Evolutionary conservation across 2,113 vertebrate species (phyloP), one percentile per base, ranked within the genome.

Genomic region (Scopus umbretta): DNA sequence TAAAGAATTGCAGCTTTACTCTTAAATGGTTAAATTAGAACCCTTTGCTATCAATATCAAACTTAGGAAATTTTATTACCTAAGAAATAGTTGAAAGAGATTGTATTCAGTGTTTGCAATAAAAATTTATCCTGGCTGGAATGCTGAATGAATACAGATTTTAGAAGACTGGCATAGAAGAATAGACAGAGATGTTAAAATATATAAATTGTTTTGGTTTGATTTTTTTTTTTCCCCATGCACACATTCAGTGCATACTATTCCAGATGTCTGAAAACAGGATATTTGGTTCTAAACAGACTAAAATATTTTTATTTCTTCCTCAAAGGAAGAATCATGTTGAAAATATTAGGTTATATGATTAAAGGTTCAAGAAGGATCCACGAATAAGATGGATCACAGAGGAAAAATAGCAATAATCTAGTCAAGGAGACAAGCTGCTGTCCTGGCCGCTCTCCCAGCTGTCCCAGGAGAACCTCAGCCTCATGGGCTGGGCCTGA

Each of bases 21-120:
- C 50, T 88, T 90, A 94, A 90, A 92, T 74, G 14, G 56, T 79
- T 90, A 92, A 74, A 90, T 93, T 92, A 70, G n/a, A 88, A 74
- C 14, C 20, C 25, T 45, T 72, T 92, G 47, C 10, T 83, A 71
- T 52, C 38, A 86, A 91, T 85, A 95, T 83, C 0, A 20, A 86
- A 93, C 52, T 59, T 61, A 86, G 55, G 45, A 72, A 88, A 92
- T 85, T 73, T 76, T 86, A 71, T 88, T 88, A 84, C 16, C 22
- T 86, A 84, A 71, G n/a, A 83, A 90, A 78, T 67, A 83, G 32
- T 34, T 78, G 45, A 83, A 93, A 88, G 50, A 71, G 2, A 76
- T 67, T 71, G 47, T 47, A 93, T n/a, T 62, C 5, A 32, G 43
- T 53, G 42, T 71, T 85, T 80, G 47, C 27, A 93, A 71, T 74